phyloP scores from a whole-genome alignment of 2,797 vertebrate species.

The Manis crassicaudata region DNA sequence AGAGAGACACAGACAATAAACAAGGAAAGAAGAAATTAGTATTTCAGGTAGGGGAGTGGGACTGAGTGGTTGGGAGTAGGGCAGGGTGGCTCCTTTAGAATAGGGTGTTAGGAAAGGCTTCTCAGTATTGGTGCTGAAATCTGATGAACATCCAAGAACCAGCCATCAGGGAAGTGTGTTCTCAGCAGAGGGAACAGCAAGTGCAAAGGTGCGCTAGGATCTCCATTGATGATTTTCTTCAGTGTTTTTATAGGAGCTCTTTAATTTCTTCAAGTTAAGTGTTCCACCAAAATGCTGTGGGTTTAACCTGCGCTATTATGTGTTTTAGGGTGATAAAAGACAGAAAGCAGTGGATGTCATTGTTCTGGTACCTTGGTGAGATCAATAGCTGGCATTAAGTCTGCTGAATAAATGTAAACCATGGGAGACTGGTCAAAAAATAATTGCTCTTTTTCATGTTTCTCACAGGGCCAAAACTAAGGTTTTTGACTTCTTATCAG shows the following conservation, averaged over 20 bases:
- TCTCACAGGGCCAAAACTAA: conserved; percentile 6
- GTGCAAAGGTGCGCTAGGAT: background rate
- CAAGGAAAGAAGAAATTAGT: background rate
- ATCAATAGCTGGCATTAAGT: conserved; percentile 1
- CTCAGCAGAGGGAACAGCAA: background rate
- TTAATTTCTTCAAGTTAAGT: conserved; percentile 25
- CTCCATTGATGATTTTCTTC: background rate
- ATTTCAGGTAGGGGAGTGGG: background rate
- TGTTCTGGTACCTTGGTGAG: conserved; percentile 31
- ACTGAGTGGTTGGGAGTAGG: background rate
- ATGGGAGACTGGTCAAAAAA: background rate
- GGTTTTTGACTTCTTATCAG: background rate
- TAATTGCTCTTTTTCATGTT: background rate
- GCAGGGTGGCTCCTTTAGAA: background rate
- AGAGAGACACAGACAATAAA: conserved; percentile 14
- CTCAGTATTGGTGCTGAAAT: conserved; percentile 15
- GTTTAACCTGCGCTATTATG: background rate
- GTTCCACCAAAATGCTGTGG: background rate
- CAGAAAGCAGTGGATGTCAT: background rate
- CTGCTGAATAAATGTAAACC: background rate
- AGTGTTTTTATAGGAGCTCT: conserved; percentile 32
- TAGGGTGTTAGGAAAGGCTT: conserved; percentile 8
- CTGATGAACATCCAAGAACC: background rate
- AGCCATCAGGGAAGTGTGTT: background rate
- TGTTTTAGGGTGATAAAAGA: background rate